Evolutionary conservation across 2,113 vertebrate species (phyloP), one percentile per base, ranked within the genome.

Genomic region (Anas platyrhynchos): DNA sequence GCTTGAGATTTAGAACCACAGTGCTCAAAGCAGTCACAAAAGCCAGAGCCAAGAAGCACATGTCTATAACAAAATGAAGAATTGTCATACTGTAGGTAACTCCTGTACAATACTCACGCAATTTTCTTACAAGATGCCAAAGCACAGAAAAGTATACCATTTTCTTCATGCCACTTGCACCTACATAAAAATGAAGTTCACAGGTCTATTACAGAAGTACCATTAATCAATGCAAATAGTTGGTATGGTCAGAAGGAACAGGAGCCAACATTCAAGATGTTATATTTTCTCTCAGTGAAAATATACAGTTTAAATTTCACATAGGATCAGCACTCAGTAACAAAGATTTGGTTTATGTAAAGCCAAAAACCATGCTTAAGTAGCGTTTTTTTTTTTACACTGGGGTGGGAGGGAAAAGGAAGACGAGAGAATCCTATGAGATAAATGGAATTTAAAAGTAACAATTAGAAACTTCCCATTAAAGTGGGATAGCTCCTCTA

Each of bases 81-180:
- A 13, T 16, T 65, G 77, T 16, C n/a, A 29, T 4, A 29, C 12
- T 36, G 38, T 12, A 55, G 43, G 10, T 13, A 85, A 36, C 22
- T 43, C 41, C 79, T 52, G 17, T 38, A 69, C 52, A 59, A 67
- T 63, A 98, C 98, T 98, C 91, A 98, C 98, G 97, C 94, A 1
- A 96, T 94, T 91, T 98, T 98, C 96, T 98, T 98, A 94, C 98
- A 98, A 63, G 97, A 98, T 48, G 98, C 98, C 81, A 98, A 90
- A 46, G 98, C 98, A 91, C 98, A 98, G 91, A 74, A 98, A n/a
- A 97, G 65, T 26, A 97, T 97, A 31, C 98, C 98, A 7, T 97
- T 98, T 89, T 98, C 98, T 83, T 98, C 98, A 65, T 98, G 98
- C 98, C 98, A 98, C 87, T 97, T 97, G 96, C 98, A 98, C 94